These are phyloP conservation scores for Aproaerema taeniolella DNA, from an alignment of 2,888 invertebrate genomes.

Conservation along the genomic window DNA sequence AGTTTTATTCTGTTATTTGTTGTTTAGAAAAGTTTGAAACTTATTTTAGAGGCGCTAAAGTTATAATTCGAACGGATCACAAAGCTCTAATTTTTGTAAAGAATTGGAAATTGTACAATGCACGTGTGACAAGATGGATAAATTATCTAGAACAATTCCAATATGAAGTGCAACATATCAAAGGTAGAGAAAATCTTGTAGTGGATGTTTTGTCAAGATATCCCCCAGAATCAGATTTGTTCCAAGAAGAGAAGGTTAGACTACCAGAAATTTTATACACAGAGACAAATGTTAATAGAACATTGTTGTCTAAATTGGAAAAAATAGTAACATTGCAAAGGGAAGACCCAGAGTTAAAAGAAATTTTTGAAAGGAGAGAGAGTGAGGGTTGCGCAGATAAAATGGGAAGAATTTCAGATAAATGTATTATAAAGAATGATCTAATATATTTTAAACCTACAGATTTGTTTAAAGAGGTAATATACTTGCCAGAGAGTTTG, in stretches of 20 bases:
- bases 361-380: not conserved
- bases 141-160: slow-evolving; percentile 23
- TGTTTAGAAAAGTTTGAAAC: slow-evolving; percentile 25
- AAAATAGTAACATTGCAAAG: slow-evolving; percentile 7
- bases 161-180: slow-evolving; percentile 21
- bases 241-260: slow-evolving; percentile 17
- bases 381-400: not conserved
- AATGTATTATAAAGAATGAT: not conserved
- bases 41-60: slow-evolving; percentile 22
- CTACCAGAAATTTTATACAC: slow-evolving; percentile 15
- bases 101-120: slow-evolving; percentile 24
- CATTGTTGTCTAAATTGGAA: slow-evolving; percentile 1
- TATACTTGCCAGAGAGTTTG: slow-evolving; percentile 6
- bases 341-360: slow-evolving; percentile 4
- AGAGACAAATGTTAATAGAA: slow-evolving; percentile 6
- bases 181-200: slow-evolving; percentile 16
- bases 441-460: not conserved
- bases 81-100: slow-evolving; percentile 23
- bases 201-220: slow-evolving; percentile 19
- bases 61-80: slow-evolving; percentile 24
- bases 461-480: not conserved
- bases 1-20: slow-evolving; percentile 23
- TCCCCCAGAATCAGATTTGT: slow-evolving; percentile 7
- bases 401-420: not conserved
- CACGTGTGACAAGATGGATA: slow-evolving; percentile 22